These are phyloP conservation scores for Erannis defoliaria DNA, from an alignment of 2,888 invertebrate species.

Conservation along the genomic window DNA sequence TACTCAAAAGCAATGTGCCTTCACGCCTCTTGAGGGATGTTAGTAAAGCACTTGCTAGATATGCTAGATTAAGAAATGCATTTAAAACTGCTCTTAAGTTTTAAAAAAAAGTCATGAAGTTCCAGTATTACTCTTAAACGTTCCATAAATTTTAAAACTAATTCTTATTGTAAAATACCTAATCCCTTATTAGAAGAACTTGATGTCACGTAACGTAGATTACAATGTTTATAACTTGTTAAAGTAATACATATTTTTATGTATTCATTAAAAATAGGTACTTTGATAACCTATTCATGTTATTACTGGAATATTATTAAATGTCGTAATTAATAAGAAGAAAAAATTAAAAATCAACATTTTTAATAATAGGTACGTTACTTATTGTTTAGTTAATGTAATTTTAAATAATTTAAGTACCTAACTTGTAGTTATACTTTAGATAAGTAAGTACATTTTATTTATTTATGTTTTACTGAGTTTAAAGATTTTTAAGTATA, in stretches of 20 bases:
- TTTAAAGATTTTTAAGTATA: too few relatives aligned
- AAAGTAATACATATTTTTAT: too few relatives aligned
- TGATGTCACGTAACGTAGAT: background rate
- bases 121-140: slow-evolving; percentile 28
- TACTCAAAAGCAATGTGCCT: slow-evolving; percentile 61
- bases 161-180: background rate
- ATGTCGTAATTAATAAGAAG: too few relatives aligned
- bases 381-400: too few relatives aligned
- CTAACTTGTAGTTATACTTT: too few relatives aligned
- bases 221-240: too few relatives aligned
- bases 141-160: slow-evolving; percentile 6
- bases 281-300: background rate
- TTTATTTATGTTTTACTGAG: too few relatives aligned
- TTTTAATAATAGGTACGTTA: background rate
- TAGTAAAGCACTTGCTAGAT: slow-evolving; percentile 35
- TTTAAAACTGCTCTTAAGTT: background rate
- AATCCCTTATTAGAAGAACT: background rate
- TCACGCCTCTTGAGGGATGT: slow-evolving; percentile 42
- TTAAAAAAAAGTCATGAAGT: too few relatives aligned
- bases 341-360: background rate
- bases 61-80: slow-evolving; percentile 17
- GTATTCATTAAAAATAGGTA: background rate
- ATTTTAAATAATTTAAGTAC: too few relatives aligned
- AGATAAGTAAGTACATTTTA: too few relatives aligned
- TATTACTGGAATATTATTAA: background rate